These are phyloP conservation scores for Stictonetta naevosa DNA, from an alignment of 2,113 vertebrate species.

Conservation along the genomic window DNA sequence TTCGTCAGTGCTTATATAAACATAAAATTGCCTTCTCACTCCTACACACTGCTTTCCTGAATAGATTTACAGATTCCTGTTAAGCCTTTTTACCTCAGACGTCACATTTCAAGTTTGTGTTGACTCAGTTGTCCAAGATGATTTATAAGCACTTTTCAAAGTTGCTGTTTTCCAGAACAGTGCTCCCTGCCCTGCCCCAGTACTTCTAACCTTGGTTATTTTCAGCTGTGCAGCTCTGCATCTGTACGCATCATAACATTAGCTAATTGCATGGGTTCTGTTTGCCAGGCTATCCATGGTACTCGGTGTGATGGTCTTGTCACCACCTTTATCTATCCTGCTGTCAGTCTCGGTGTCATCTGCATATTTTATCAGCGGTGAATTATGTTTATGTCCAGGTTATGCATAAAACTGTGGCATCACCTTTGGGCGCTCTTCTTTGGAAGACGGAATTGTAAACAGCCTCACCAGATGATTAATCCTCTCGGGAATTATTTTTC, in stretches of 20 bases:
- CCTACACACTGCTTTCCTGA: background rate
- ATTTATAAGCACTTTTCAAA: constrained; percentile 38
- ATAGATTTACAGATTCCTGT: background rate
- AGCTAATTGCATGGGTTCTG: background rate
- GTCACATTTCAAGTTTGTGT: background rate
- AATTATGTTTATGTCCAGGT: background rate
- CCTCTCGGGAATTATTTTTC: background rate
- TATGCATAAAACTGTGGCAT: background rate
- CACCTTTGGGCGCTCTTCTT: background rate
- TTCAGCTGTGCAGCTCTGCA: background rate
- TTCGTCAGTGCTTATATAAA: background rate
- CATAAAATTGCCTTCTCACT: background rate
- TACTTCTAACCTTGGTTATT: background rate
- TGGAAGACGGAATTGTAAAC: background rate
- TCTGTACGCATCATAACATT: background rate
- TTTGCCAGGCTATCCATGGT: background rate
- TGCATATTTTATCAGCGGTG: background rate
- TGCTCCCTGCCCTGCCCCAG: background rate
- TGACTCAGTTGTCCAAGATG: background rate
- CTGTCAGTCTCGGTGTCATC: background rate
- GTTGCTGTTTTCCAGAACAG: background rate
- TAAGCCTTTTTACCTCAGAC: constrained; percentile 11
- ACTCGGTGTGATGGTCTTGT: background rate
- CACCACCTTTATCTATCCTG: background rate
- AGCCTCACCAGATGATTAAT: background rate